These are phyloP conservation scores for Pachliopta kotzebuea DNA, from an alignment of 2,888 invertebrate species.

Conservation along the genomic window DNA sequence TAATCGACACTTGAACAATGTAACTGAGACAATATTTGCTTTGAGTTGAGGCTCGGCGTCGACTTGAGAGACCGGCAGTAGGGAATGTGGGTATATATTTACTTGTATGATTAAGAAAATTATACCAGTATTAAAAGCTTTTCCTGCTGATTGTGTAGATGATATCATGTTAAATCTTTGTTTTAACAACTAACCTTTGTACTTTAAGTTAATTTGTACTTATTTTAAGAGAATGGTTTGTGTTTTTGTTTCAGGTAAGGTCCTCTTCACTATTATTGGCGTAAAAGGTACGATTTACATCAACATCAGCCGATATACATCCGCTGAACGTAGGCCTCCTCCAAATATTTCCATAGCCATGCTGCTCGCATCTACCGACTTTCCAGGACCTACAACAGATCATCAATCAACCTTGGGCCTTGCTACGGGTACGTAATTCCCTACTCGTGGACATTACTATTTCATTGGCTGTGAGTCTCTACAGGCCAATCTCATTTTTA, in stretches of 20 bases:
- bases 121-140: conserved; percentile 32
- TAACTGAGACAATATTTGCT: conserved; percentile 32
- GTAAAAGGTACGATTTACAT: background rate
- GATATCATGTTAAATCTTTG: conserved; percentile 7
- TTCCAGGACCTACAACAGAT: too few species aligned
- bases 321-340: too few species aligned
- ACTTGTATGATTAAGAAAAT: conserved; percentile 33
- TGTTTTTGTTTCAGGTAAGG: conserved; percentile 9
- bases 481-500: too few species aligned
- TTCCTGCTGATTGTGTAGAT: conserved; percentile 11
- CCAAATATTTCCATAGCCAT: too few species aligned
- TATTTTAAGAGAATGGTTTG: background rate
- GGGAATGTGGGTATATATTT: conserved; percentile 29
- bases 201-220: background rate
- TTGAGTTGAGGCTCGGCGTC: conserved; percentile 27
- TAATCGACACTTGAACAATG: conserved; percentile 33
- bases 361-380: too few species aligned
- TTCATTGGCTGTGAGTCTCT: too few species aligned
- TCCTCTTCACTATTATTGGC: background rate
- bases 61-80: conserved; percentile 26
- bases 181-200: conserved; percentile 6
- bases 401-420: too few species aligned
- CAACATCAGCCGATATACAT: too few species aligned
- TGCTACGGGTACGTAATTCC: too few species aligned
- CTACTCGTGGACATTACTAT: too few species aligned